phyloP scores from a whole-genome alignment of 2,888 invertebrate genomes.

The Drosophila borborema region DNA sequence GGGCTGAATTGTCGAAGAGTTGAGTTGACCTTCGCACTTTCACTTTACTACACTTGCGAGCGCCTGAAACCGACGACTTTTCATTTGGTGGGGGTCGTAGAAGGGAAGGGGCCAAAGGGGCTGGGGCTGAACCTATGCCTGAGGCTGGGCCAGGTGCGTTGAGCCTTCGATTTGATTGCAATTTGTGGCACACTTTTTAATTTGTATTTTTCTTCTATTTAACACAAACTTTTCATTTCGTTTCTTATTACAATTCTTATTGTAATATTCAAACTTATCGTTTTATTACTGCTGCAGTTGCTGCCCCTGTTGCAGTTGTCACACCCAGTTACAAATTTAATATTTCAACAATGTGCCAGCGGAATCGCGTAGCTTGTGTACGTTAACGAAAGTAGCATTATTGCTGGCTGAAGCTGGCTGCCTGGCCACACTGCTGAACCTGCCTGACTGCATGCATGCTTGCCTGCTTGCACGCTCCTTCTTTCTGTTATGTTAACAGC shows the following conservation, averaged over 20 bases:
- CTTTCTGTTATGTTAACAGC: constrained; percentile 22
- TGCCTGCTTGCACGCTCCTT: constrained; percentile 26
- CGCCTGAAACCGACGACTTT: constrained; percentile 78
- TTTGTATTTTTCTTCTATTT: constrained; percentile 15
- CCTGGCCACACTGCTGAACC: constrained; percentile 67
- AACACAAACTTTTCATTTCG: not conserved
- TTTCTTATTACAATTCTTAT: constrained; percentile 2
- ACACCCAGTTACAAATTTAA: constrained; percentile 79
- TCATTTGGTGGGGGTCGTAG: constrained; percentile 59
- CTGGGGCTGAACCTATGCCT: constrained; percentile 25
- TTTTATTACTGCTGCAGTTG: not conserved
- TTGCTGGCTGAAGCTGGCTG: constrained; percentile 73
- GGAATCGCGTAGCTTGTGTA: constrained; percentile 60
- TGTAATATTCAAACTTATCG: constrained; percentile 4
- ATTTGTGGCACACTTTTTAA: constrained; percentile 24
- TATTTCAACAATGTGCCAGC: constrained; percentile 71
- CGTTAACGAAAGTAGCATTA: constrained; percentile 69
- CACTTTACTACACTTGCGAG: constrained; percentile 76
- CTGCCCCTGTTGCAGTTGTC: constrained; percentile 57
- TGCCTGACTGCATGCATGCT: constrained; percentile 43
- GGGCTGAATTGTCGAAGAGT: constrained; percentile 61
- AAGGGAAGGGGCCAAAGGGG: constrained; percentile 1
- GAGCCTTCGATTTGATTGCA: constrained; percentile 41
- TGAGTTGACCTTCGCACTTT: constrained; percentile 78
- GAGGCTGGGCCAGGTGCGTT: constrained; percentile 43